Percentiles rank a stretch among this genome's conserved stretches.
Conservation (phyloP, 2,888 invertebrate species). For the Mongoloraphidia duomilia region DNA sequence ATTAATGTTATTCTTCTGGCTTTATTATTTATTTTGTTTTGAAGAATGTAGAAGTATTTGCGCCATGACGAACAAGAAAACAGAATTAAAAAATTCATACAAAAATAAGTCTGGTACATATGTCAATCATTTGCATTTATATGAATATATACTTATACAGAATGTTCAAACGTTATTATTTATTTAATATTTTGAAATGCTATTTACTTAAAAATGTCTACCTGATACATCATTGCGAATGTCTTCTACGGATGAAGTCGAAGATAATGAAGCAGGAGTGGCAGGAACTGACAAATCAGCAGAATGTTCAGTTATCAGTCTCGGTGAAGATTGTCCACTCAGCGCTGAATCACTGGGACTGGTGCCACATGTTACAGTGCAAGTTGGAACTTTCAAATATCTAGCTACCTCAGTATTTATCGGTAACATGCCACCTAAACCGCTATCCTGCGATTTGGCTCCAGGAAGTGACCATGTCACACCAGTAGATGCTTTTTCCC, state of each 20-base stretch:
- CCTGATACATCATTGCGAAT: constrained; percentile 20
- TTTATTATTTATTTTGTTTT: too few species aligned
- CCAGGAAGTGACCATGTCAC: constrained; percentile 21
- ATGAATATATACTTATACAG: too few species aligned
- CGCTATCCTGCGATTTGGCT: constrained; percentile 30
- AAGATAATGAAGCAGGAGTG: constrained; percentile 51
- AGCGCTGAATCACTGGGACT: constrained; percentile 41
- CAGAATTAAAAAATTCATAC: too few species aligned
- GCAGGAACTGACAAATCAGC: constrained; percentile 39
- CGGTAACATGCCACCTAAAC: constrained; percentile 30
- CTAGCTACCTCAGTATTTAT: constrained; percentile 35
- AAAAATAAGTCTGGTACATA: too few species aligned
- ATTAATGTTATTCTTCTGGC: too few species aligned
- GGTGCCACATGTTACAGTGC: constrained; percentile 25
- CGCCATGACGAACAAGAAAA: too few species aligned
- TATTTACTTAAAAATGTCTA: not conserved
- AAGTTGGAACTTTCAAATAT: constrained; percentile 36
- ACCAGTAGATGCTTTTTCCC: constrained; percentile 52
- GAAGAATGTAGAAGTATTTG: too few species aligned
- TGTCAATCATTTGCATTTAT: too few species aligned
- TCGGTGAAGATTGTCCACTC: constrained; percentile 29
- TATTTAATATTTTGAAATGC: too few species aligned
- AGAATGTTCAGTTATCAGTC: constrained; percentile 20
- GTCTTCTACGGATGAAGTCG: constrained; percentile 63
- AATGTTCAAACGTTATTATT: too few species aligned